Evolutionary conservation across 1,140 invertebrate species (phyloP).

Genomic region (Diorhabda sublineata): DNA sequence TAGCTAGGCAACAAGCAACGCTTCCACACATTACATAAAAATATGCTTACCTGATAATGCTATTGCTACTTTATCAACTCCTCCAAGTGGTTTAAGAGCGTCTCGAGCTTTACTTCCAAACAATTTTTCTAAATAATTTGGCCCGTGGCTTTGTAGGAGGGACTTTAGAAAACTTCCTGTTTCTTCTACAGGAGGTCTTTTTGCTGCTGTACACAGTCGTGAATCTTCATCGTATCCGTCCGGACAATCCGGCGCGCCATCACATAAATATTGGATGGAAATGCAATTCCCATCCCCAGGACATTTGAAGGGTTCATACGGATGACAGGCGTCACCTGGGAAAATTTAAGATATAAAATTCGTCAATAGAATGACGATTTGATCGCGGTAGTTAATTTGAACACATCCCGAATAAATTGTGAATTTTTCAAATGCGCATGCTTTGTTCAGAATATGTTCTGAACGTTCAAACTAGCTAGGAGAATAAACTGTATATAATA

Average conservation of each 20-base stretch:
- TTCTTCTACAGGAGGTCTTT: slow-evolving; percentile 92
- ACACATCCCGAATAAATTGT: too few species aligned
- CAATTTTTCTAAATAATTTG: slow-evolving; percentile 93
- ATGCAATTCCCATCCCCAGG: slow-evolving; percentile 88
- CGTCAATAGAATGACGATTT: too few species aligned
- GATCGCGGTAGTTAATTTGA: too few species aligned
- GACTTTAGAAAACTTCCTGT: slow-evolving; percentile 92
- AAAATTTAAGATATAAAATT: background rate
- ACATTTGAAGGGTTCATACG: slow-evolving; percentile 93
- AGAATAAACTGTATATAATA: too few species aligned
- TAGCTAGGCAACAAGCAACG: background rate
- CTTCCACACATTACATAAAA: background rate
- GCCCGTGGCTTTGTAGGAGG: slow-evolving; percentile 86
- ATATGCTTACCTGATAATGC: slow-evolving; percentile 77
- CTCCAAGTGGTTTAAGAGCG: slow-evolving; percentile 82
- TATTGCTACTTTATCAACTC: slow-evolving; percentile 90
- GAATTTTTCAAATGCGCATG: too few species aligned
- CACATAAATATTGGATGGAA: slow-evolving; percentile 91
- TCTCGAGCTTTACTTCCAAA: slow-evolving; percentile 91
- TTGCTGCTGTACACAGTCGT: slow-evolving; percentile 91
- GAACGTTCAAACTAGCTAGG: too few species aligned
- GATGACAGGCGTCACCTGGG: slow-evolving; percentile 68
- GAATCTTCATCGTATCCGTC: slow-evolving; percentile 88
- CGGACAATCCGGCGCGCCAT: slow-evolving; percentile 89
- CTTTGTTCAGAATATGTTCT: too few species aligned